Evolutionary conservation across 2,797 vertebrate genomes (phyloP).

Genomic region (Oryzias sinensis): DNA sequence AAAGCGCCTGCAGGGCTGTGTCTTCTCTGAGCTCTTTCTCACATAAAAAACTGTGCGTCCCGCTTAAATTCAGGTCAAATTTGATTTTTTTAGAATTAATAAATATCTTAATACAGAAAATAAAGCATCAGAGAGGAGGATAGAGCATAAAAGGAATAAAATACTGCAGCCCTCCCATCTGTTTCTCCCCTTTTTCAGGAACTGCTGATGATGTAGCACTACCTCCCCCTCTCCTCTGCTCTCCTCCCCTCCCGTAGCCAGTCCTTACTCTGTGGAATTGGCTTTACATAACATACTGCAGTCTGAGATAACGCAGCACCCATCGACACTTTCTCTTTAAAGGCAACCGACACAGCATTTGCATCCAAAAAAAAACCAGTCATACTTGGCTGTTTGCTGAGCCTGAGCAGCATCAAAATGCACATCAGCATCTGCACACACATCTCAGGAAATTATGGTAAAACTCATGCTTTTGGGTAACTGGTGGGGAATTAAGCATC

Average conservation of each 20-base stretch:
- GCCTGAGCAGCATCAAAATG: background rate
- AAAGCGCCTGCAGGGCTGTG: conserved; percentile 5
- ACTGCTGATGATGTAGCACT: conserved; percentile 48
- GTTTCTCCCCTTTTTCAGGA: conserved; percentile 32
- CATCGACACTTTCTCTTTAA: conserved; percentile 30
- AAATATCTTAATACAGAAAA: conserved; percentile 11
- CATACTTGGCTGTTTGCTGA: conserved; percentile 1
- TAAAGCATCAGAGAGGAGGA: conserved; percentile 6
- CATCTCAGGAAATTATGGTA: conserved; percentile 2
- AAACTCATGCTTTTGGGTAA: conserved; percentile 4
- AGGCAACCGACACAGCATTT: conserved; percentile 25
- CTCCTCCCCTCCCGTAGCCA: conserved; percentile 12
- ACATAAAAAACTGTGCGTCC: conserved; percentile 22
- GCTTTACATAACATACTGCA: conserved; percentile 75
- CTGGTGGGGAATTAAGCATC: too few species aligned
- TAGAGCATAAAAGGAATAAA: conserved; percentile 28
- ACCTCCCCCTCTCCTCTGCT: conserved; percentile 21
- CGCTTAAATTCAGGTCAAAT: conserved; percentile 6
- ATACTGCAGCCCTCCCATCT: conserved; percentile 66
- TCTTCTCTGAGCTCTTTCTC: background rate
- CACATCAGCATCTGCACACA: conserved; percentile 1
- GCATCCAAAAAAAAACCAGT: conserved; percentile 28
- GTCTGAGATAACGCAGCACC: conserved; percentile 66
- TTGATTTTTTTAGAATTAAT: conserved; percentile 3
- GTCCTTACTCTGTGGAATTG: conserved; percentile 43